Evolutionary conservation across 2,888 invertebrate genomes (phyloP).

Genomic region (Dioctria linearis): DNA sequence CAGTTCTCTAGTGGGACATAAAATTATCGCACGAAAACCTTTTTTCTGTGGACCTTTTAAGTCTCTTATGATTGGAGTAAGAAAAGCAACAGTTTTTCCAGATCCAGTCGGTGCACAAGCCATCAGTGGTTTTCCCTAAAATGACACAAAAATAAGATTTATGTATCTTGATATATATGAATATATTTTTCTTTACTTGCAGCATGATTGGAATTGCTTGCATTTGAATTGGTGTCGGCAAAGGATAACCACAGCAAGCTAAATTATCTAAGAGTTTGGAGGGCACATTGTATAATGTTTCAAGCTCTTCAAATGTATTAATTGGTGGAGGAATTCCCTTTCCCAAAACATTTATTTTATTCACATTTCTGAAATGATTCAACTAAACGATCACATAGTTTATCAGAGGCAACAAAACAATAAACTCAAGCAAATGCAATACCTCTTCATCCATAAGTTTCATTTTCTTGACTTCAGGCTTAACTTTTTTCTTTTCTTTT

Average conservation of each 20-base stretch:
- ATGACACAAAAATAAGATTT: slow-evolving; percentile 9
- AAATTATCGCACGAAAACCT: slow-evolving; percentile 88
- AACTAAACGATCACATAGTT: not conserved
- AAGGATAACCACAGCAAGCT: slow-evolving; percentile 77
- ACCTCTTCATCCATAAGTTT: slow-evolving; percentile 62
- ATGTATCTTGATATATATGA: not conserved
- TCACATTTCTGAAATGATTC: slow-evolving; percentile 80
- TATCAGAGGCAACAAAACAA: not conserved
- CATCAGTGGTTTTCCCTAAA: slow-evolving; percentile 83
- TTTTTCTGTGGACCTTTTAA: slow-evolving; percentile 79
- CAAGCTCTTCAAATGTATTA: slow-evolving; percentile 79
- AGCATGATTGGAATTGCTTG: slow-evolving; percentile 93
- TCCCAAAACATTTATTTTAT: slow-evolving; percentile 86
- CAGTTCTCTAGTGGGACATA: slow-evolving; percentile 95
- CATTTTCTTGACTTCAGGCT: slow-evolving; percentile 70
- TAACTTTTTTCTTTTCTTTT: slow-evolving; percentile 73
- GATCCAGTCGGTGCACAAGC: slow-evolving; percentile 98
- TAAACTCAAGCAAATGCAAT: slow-evolving; percentile 28
- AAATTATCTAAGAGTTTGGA: slow-evolving; percentile 80
- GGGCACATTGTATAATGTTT: slow-evolving; percentile 73
- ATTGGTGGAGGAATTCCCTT: slow-evolving; percentile 85
- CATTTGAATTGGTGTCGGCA: slow-evolving; percentile 93
- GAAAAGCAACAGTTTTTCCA: slow-evolving; percentile 96
- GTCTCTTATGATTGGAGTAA: slow-evolving; percentile 88
- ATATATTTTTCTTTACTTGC: slow-evolving; percentile 72